Evolutionary conservation across 92 coral and sea anemone genomes (phyloP), one percentile per base, ranked within the genome.

Genomic region (Pocillopora grandis): DNA sequence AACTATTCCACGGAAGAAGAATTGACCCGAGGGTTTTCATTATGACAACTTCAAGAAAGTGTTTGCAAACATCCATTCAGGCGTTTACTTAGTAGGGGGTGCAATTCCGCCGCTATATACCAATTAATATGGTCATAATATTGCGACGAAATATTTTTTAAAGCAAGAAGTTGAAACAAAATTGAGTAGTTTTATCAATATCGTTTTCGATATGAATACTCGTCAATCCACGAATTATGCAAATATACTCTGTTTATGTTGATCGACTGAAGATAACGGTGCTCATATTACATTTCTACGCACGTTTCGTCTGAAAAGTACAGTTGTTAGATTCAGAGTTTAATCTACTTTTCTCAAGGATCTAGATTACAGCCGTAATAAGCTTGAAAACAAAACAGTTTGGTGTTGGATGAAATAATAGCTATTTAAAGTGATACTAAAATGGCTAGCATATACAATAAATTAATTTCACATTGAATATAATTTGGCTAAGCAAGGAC

Each of bases 161-260:
- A 60, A 36, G 36, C 23, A 81, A 35, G 31, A 60, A 36, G 11
- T 71, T 76, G 59, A 58, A 58, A 27, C 21, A 70, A 70, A 12
- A 42, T 80, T 81, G 20, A 68, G 13, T 7, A 65, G 72, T 80
- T 65, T n/a, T 66, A 79, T 76, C 76, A 80, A 71, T 69, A 80
- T 58, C 56, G 52, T 42, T 42, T 42, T 42, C 52, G 52, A 17
- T 18, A 19, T 69, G 27, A 4, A 5, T 14, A 58, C 67, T 35
- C 69, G 57, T 31, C 59, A 56, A 65, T 78, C 33, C 82, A 13
- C 61, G 55, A 60, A 81, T 81, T 81, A 81, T 81, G 85, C 85
- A 71, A 81, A 81, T 81, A 59, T 70, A 81, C 60, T 58, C 67
- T n/a, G 72, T 61, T 81, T 71, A 71, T 71, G 27, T 77, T 42